A percentile compares a stretch with the other conserved stretches of the same genome.
Conservation (phyloP, 2,888 invertebrate species). For the Parasteatoda lunata region DNA sequence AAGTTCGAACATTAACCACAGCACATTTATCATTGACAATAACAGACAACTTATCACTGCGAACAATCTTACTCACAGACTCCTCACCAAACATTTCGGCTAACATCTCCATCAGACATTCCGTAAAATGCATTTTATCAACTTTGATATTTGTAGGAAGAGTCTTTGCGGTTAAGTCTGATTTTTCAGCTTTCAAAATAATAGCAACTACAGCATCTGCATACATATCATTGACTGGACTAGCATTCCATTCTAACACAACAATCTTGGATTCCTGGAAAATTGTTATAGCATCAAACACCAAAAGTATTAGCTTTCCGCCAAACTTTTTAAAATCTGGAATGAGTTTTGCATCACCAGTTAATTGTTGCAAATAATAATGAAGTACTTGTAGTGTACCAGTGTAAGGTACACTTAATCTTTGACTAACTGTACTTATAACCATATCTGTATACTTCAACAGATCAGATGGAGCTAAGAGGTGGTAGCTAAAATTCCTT, state of each 20-base stretch:
- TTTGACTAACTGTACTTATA: constrained; percentile 93
- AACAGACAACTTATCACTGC: constrained; percentile 89
- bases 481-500: constrained; percentile 97
- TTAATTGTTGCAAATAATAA: constrained; percentile 71
- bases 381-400: constrained; percentile 80
- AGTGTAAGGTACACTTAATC: constrained; percentile 91
- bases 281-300: constrained; percentile 89
- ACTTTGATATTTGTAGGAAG: constrained; percentile 80
- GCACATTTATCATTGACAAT: constrained; percentile 89
- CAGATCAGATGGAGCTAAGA: constrained; percentile 91
- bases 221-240: constrained; percentile 97
- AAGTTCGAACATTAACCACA: constrained; percentile 85
- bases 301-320: constrained; percentile 81
- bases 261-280: constrained; percentile 87
- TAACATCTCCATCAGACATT: constrained; percentile 90
- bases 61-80: constrained; percentile 93
- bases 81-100: constrained; percentile 97
- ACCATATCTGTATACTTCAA: constrained; percentile 97
- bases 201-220: constrained; percentile 95
- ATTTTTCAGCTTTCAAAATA: constrained; percentile 85
- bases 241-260: constrained; percentile 94
- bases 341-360: constrained; percentile 77
- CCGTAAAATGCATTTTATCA: constrained; percentile 93
- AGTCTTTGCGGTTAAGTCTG: constrained; percentile 34
- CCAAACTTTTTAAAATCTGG: constrained; percentile 76